These are phyloP conservation scores for Tenthredo mesomela DNA, from an alignment of 2,888 invertebrate species.

Conservation along the genomic window DNA sequence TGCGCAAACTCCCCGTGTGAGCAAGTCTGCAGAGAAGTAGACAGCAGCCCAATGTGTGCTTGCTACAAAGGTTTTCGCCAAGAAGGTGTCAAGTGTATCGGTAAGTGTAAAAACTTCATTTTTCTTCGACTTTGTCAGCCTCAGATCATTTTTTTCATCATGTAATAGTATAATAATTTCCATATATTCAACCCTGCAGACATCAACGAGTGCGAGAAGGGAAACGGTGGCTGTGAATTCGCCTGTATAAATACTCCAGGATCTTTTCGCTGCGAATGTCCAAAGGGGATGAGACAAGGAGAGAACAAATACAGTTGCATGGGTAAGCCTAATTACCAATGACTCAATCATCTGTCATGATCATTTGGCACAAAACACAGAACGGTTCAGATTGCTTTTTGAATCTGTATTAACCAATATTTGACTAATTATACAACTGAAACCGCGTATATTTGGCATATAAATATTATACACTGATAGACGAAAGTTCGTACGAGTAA, in stretches of 20 bases:
- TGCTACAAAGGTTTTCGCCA: constrained; percentile 73
- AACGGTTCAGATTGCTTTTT: background rate
- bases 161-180: background rate
- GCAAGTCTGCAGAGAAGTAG: constrained; percentile 72
- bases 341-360: background rate
- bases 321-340: constrained; percentile 65
- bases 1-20: constrained; percentile 73
- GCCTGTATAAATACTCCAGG: constrained; percentile 84
- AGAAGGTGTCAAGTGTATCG: constrained; percentile 70
- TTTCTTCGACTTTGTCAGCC: background rate
- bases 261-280: constrained; percentile 80
- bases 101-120: constrained; percentile 62
- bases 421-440: background rate
- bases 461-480: background rate
- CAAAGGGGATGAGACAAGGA: constrained; percentile 70
- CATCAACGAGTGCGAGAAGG: constrained; percentile 69
- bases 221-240: constrained; percentile 75
- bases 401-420: background rate
- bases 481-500: background rate
- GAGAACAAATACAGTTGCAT: constrained; percentile 68
- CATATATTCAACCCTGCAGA: constrained; percentile 60
- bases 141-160: background rate
- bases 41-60: constrained; percentile 70
- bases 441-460: background rate
- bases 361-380: background rate